Evolutionary conservation across 1,140 invertebrate genomes (phyloP).

Genomic region (Pissodes strobi): DNA sequence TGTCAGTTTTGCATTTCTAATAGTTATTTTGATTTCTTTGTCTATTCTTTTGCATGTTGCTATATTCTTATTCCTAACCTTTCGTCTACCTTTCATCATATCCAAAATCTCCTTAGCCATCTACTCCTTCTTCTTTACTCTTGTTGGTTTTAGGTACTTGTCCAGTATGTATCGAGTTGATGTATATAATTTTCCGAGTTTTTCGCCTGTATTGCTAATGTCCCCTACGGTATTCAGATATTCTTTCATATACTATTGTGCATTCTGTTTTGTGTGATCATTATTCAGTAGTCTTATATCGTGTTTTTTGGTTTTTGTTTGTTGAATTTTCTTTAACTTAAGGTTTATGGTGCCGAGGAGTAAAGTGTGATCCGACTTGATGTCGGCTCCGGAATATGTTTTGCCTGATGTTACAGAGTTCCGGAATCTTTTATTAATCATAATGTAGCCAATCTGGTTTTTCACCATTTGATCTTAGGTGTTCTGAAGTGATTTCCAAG

Average conservation of each 20-base stretch:
- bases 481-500: too few species aligned
- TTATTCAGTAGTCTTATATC: too few species aligned
- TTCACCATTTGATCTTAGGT: background rate
- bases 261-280: too few species aligned
- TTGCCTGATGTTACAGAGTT: background rate
- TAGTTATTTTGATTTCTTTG: constrained; percentile 2
- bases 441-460: too few species aligned
- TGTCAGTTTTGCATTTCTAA: constrained; percentile 7
- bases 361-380: background rate
- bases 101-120: constrained; percentile 2
- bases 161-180: too few species aligned
- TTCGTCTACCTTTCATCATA: constrained; percentile 1
- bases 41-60: background rate
- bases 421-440: too few species aligned
- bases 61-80: constrained; percentile 1
- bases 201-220: background rate
- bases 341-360: background rate
- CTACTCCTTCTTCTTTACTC: background rate
- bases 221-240: too few species aligned
- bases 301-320: too few species aligned
- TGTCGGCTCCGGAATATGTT: too few species aligned
- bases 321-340: too few species aligned
- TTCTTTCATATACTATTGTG: background rate
- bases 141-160: too few species aligned
- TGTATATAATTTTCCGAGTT: constrained; percentile 10